These are phyloP conservation scores for Anas bernieri DNA, from an alignment of 2,797 vertebrate genomes.

Conservation along the genomic window DNA sequence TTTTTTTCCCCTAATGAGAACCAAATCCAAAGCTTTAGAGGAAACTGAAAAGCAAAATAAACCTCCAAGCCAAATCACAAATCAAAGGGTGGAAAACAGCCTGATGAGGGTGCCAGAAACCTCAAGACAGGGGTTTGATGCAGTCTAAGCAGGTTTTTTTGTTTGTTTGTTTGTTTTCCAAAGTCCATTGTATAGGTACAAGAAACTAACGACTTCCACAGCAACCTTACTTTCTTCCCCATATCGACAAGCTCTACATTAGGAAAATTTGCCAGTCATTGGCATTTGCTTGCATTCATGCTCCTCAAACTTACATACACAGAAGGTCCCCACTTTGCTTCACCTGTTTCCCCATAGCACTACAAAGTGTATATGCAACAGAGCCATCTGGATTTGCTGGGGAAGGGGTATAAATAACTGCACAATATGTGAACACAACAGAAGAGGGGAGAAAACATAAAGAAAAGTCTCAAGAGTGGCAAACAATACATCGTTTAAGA, in stretches of 20 bases:
- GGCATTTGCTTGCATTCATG: not conserved
- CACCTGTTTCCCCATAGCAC: not conserved
- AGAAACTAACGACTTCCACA: not conserved
- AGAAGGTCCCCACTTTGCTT: not conserved
- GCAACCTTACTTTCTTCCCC: not conserved
- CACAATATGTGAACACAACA: not conserved
- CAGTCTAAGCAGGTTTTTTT: not conserved
- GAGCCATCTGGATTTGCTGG: not conserved
- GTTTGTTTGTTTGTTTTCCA: not conserved
- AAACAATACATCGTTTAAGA: not conserved
- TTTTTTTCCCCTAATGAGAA: not conserved
- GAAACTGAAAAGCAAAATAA: not conserved
- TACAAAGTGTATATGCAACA: not conserved
- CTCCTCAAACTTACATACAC: not conserved
- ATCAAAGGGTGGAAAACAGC: not conserved
- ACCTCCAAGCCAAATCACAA: not conserved
- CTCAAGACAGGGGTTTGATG: not conserved
- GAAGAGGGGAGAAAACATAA: not conserved
- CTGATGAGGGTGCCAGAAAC: not conserved
- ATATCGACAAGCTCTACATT: not conserved
- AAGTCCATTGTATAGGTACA: not conserved
- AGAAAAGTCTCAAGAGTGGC: not conserved
- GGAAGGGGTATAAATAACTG: not conserved
- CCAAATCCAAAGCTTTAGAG: not conserved
- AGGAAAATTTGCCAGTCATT: not conserved